Base-by-base conservation (phyloP, 2,797 vertebrate genomes). In the Ctenosaura bakeri region DNA sequence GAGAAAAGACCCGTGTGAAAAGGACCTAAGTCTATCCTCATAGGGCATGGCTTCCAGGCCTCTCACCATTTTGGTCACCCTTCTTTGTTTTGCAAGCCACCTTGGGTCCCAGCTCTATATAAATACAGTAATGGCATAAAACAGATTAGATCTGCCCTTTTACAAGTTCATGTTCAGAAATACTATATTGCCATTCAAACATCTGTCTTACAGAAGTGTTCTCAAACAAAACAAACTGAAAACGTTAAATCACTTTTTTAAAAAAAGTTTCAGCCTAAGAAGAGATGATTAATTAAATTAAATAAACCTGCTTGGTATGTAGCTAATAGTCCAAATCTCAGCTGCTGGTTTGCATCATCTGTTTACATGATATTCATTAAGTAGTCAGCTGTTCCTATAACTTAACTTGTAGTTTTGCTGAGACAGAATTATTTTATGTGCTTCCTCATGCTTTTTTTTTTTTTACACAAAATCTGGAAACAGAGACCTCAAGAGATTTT, bases 391-490 rank as follows among this genome's bases (percentile, higher is more conserved):
- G 80, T 8, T 1, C 76, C 92, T 82, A 79, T 24, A 29, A 64
- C 16, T 86, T 81, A 79, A 77, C 52, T 0, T 69, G 88, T 59
- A 81, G 2, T 26, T 54, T 83, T 62, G 0, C 81, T 38, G 9
- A 26, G 56, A 88, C 59, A 32, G 84, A 82, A 83, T 85, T 69
- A 6, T 35, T 85, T 35, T 66, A 85, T 24, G 85, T 87, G 12
- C 89, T 91, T 38, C 80, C 1, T 73, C 86, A 38, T 78, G 82
- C 1, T 79, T 82, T 79, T 91, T 90, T 92, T 84, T 76, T 92
- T 89, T 93, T 46, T 46, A 78, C 32, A n/a, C 77, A 85, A 80
- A 88, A 88, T 91, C 62, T 92, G 85, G 87, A 46, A 91, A 83
- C n/a, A 85, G 59, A 83, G 77, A 88, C 35, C 91, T 35, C 14